Conservation (phyloP, 2,888 invertebrate genomes). For the Linyphia triangularis region DNA sequence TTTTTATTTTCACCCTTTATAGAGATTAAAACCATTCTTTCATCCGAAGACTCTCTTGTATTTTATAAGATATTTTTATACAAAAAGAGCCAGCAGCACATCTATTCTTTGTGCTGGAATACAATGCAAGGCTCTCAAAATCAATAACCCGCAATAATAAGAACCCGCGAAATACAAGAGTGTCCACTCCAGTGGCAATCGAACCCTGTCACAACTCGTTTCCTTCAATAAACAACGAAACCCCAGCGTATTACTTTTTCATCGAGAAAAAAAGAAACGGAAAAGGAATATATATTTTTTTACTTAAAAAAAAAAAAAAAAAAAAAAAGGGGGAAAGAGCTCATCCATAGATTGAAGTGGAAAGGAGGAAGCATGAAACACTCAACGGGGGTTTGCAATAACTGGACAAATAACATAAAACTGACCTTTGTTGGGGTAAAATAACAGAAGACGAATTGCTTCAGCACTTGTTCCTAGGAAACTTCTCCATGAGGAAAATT, state of each 20-base stretch:
- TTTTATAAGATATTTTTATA: too few relatives aligned
- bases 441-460: neutral
- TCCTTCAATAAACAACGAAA: too few relatives aligned
- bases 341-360: neutral
- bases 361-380: neutral
- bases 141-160: neutral
- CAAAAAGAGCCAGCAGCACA: too few relatives aligned
- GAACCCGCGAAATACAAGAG: too few relatives aligned
- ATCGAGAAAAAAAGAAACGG: too few relatives aligned
- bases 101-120: neutral
- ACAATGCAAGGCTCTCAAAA: neutral
- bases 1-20: too few relatives aligned
- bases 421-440: neutral
- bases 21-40: too few relatives aligned
- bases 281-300: too few relatives aligned
- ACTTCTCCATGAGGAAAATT: neutral
- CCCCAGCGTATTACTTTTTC: too few relatives aligned
- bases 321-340: neutral
- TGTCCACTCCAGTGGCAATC: too few relatives aligned
- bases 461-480: neutral
- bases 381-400: neutral
- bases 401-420: conserved; percentile 1
- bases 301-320: neutral
- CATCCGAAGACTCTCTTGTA: too few relatives aligned
- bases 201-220: too few relatives aligned